Evolutionary conservation across 2,113 vertebrate genomes (phyloP).

Genomic region (Odobenus rosmarus): DNA sequence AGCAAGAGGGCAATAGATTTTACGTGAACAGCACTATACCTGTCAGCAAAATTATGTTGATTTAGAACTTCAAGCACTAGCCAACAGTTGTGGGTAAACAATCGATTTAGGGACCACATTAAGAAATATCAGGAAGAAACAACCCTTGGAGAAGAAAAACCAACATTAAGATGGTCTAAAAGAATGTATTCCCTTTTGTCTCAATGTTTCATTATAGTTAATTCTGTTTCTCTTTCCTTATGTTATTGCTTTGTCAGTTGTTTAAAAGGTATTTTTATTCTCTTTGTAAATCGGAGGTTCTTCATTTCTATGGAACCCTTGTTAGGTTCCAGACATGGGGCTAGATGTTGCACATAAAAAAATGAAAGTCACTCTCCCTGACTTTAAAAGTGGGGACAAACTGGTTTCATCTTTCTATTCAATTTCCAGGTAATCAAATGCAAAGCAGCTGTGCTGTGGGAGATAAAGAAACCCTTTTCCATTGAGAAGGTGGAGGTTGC

Average conservation of each 20-base stretch:
- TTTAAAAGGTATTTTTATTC: not conserved
- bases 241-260: not conserved
- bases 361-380: not conserved
- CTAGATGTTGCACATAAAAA: not conserved
- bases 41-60: not conserved
- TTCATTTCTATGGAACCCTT: not conserved
- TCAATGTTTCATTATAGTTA: not conserved
- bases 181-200: not conserved
- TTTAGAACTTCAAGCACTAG: not conserved
- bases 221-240: not conserved
- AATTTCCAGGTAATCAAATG: conserved; percentile 77
- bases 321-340: not conserved
- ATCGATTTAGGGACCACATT: not conserved
- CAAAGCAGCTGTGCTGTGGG: conserved; percentile 86
- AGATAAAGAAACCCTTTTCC: conserved; percentile 84
- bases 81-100: not conserved
- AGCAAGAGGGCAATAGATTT: not conserved
- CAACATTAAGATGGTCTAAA: not conserved
- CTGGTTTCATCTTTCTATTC: not conserved
- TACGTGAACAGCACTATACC: not conserved
- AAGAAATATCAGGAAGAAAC: not conserved
- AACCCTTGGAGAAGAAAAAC: not conserved
- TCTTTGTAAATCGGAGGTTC: not conserved
- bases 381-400: not conserved
- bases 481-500: conserved; percentile 91